Percentiles rank a stretch among this genome's conserved stretches.
Evolutionary conservation across 2,888 invertebrate genomes (phyloP).

Genomic region (Hoplodrina blanda): DNA sequence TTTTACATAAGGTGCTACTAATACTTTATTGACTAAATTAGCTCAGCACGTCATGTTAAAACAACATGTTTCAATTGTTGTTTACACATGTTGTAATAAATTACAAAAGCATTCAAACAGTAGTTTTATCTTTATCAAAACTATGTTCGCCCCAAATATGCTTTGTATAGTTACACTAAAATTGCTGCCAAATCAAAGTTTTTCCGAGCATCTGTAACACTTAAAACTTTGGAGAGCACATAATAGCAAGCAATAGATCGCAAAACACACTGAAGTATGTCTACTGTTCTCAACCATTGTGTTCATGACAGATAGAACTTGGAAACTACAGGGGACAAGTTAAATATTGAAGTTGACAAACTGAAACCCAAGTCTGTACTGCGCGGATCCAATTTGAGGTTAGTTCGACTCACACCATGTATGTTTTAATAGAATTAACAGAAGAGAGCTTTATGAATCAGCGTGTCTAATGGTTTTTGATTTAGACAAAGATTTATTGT

Average conservation of each 20-base stretch:
- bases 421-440: constrained; percentile 73
- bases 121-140: constrained; percentile 26
- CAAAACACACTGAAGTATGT: constrained; percentile 68
- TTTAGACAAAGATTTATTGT: constrained; percentile 60
- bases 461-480: constrained; percentile 45
- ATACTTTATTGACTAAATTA: too few species aligned
- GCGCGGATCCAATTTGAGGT: constrained; percentile 73
- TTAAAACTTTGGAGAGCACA: constrained; percentile 62
- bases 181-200: constrained; percentile 52
- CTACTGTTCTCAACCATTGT: constrained; percentile 74
- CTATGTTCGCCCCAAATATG: neutral
- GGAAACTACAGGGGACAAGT: constrained; percentile 79
- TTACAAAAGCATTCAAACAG: neutral
- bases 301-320: constrained; percentile 78
- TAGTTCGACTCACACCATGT: constrained; percentile 64
- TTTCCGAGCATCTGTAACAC: constrained; percentile 62
- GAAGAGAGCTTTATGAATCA: constrained; percentile 58
- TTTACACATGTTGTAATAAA: too few species aligned
- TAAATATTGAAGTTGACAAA: constrained; percentile 86
- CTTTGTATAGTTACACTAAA: constrained; percentile 25
- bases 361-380: constrained; percentile 74
- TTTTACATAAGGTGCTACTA: too few species aligned
- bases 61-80: too few species aligned
- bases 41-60: too few species aligned
- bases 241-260: constrained; percentile 68